Conservation (phyloP, 2,888 invertebrate species). For the Oscheius sp. region DNA sequence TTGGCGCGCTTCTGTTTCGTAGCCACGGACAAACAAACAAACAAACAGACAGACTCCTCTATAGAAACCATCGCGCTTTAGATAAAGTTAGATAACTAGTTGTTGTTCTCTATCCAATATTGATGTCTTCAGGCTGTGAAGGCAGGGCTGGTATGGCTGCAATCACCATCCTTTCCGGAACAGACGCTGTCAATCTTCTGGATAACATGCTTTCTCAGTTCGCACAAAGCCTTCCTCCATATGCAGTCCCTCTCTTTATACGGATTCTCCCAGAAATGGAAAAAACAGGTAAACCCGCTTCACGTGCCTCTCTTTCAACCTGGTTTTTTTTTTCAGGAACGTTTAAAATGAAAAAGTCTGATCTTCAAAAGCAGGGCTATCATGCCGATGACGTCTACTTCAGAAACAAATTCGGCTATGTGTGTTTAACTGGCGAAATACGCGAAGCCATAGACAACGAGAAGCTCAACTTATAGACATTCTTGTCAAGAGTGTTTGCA, state of each 20-base stretch:
- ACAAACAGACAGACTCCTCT: not conserved
- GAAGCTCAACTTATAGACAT: constrained; percentile 9
- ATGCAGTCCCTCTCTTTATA: constrained; percentile 38
- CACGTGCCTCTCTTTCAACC: not conserved
- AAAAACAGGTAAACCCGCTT: constrained; percentile 28
- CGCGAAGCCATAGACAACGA: constrained; percentile 21
- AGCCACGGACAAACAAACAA: too few species aligned
- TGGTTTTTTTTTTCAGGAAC: constrained; percentile 31
- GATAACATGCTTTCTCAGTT: not conserved
- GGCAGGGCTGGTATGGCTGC: constrained; percentile 94
- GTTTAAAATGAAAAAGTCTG: constrained; percentile 40
- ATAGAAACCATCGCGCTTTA: not conserved
- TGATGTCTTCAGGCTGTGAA: constrained; percentile 74
- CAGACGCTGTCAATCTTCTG: not conserved
- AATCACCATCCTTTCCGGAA: constrained; percentile 77
- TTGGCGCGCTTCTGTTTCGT: too few species aligned
- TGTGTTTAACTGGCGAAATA: constrained; percentile 3
- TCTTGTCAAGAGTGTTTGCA: not conserved
- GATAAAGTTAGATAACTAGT: too few species aligned
- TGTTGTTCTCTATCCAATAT: too few species aligned
- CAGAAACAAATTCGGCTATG: constrained; percentile 5
- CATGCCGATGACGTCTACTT: constrained; percentile 6
- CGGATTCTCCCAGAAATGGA: constrained; percentile 21
- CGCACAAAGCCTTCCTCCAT: constrained; percentile 25
- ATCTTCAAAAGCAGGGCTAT: constrained; percentile 26